Evolutionary conservation across 1,140 invertebrate genomes (phyloP), one percentile per base, ranked within the genome.

Genomic region (Lepidurus arcticus): DNA sequence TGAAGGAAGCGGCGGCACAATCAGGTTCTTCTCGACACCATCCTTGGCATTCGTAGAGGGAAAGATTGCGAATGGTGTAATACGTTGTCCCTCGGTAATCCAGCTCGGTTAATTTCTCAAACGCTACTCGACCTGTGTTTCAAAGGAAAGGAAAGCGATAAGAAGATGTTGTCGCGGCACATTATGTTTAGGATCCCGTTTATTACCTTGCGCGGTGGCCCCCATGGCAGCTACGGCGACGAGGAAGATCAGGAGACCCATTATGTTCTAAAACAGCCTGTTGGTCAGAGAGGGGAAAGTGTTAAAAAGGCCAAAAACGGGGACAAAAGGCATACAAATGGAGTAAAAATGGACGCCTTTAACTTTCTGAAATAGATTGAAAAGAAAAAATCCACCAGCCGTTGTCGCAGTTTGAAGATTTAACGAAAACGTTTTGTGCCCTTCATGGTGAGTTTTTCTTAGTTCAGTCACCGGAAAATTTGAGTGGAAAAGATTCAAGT

Each of bases 21-120:
- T 96, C 94, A 0, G 91, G 89, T 82, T 97, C 94, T 83, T 96
- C 94, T 78, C 93, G 86, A 84, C 95, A 97, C 94, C 94, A 96
- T 44, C 94, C 94, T 84, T 97, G 94, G 84, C 95, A 97, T 85
- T 97, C 94, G 87, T 95, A 95, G 44, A 97, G 85, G 8, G 94
- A 94, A 42, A 97, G 87, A 85, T 97, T 97, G 82, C 94, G 91
- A 53, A 95, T 94, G 34, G 92, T 96, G 86, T 95, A 96, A 84
- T 97, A 97, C 8, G 93, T 94, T 44, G 91, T 94, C 42, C 94
- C 95, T 73, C 91, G 87, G 84, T 95, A 97, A 84, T 97, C 95
- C 80, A 91, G 91, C 84, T 96, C 94, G 77, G 95, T 96, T 78
- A 97, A 85, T 85, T 97, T 97, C 85, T 97, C 95, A 83, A 97